Evolutionary conservation across 1,140 invertebrate species (phyloP), one percentile per base, ranked within the genome.

Genomic region (Drosophila arizonae): DNA sequence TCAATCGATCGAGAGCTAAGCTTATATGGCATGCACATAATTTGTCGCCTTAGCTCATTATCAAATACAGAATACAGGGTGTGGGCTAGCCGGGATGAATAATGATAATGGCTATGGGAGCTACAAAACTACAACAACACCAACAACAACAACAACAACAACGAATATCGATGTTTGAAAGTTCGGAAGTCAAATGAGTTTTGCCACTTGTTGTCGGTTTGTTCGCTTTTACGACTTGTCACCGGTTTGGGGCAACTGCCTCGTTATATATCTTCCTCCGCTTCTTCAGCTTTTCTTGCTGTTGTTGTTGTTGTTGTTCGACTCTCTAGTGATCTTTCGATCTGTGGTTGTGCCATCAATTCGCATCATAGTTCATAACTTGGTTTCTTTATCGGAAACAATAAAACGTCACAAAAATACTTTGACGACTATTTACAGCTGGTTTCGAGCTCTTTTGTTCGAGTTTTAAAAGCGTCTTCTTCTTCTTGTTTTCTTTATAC

Each of bases 11-110:
- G n/a, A 9, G 56, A 21, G 74, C 78, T 85, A 84, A 85, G 64
- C 76, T 64, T 24, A 26, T 58, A 71, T 41, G 80, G 80, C 73
- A 84, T 84, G 77, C 80, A 72, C 76, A 84, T 84, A 85, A 84
- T 70, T 84, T 84, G 62, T 68, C 56, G 76, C 41, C 60, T 81
- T 72, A 64, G 50, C 73, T 73, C 36, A 69, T 68, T 45, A 43
- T 60, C 26, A 15, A 28, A 26, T 39, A 28, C 64, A 28, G 15
- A 72, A 57, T 55, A 72, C 13, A 48, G 69, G 21, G 46, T 76
- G 74, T 71, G 74, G 74, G 74, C 69, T 76, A 57, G 57, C 70
- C 57, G 57, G 74, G 43, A 46, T 58, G 26, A 39, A 39, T 39
- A 66, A 45, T n/a, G 30, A 36, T 28, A 26, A 24, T 33, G 30